Evolutionary conservation across 35 echinoderm and acorn worm species (phyloP), one percentile per base, ranked within the genome.

Genomic region (Heliocidaris erythrogramma): DNA sequence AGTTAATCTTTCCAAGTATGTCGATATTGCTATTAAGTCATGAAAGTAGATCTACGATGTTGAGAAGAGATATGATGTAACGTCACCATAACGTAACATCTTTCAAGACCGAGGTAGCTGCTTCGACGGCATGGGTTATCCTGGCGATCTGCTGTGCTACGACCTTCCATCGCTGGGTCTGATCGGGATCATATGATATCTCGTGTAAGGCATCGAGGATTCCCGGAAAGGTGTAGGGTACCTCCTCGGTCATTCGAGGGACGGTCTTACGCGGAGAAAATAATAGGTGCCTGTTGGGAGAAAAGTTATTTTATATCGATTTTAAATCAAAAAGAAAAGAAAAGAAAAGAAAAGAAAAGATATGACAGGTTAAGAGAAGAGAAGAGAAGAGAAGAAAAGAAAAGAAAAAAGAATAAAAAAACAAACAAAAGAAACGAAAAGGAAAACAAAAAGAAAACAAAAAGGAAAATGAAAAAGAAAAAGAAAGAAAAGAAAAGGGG

Each of bases 21-120:
- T n/a, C 35, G 35, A 42, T 42, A 42, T 3, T 42, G 35, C 35
- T 42, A 42, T 42, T 3, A n/a, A n/a, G n/a, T n/a, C n/a, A n/a
- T n/a, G n/a, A 42, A 42, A 42, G 35, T 3, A 42, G 35, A 42
- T 1, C 0, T 42, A 42, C 35, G 3, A 42, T 42, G 35, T 42
- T 42, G 0, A 42, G 35, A 42, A 42, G 35, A 42, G 35, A 78
- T 60, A 78, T 78, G 5, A 78, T n/a, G 5, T 78, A 21, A 78
- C 65, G 65, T 89, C 87, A 89, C 87, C 87, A 89, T 89, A 31
- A 89, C 87, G 87, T 89, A 32, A 89, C 87, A 89, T 89, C 87
- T 31, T 89, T 32, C 47, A 89, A 24, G 30, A 48, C 87, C 7
- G 87, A 32, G 47, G 3, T 42, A 12, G 87, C 93, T 13, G 93